Base-by-base conservation (phyloP, 2,113 vertebrate genomes). In the Oryzias curvinotus region DNA sequence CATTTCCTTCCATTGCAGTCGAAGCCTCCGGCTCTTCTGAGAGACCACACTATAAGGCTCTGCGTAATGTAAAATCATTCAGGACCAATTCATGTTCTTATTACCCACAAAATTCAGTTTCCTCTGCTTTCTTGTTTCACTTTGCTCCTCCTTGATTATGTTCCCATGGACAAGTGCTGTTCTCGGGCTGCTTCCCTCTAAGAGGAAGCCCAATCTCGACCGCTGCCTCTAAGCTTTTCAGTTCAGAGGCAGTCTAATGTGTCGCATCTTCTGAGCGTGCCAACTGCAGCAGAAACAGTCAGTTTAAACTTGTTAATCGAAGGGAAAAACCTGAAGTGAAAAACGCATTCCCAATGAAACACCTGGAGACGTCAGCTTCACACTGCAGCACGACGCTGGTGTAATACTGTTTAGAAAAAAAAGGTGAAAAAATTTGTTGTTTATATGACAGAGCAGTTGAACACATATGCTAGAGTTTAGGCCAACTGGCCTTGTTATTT, bases 221-320 rank as follows among this genome's bases (percentile, higher is more conserved):
- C 78, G 74, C 72, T 51, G 85, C 85, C 78, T 77, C 62, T 53
- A 50, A 75, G 62, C 52, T 75, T 85, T 82, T 74, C 69, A 68
- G 78, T 77, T 64, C 78, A 61, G 65, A 69, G 80, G 74, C 88
- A 77, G 84, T 89, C 71, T 69, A 82, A 83, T 77, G 80, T 63
- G 75, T 56, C 73, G 64, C 55, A 23, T 75, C 78, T 77, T 71
- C 55, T 64, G 26, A 57, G 63, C 55, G 43, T 41, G 68, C 65
- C 61, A 89, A 67, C 70, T 77, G 74, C 80, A 64, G 57, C 62
- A 58, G 57, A 64, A 75, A 79, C 54, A 72, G 76, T 65, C 68
- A 23, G 66, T 75, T 62, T 69, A 52, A 67, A 65, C 62, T 56
- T 0, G 15, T 74, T 72, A 78, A 88, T 87, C 57, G 7, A 80